Evolutionary conservation across 2,797 vertebrate species (phyloP).

Genomic region (Acropternis orthonyx): DNA sequence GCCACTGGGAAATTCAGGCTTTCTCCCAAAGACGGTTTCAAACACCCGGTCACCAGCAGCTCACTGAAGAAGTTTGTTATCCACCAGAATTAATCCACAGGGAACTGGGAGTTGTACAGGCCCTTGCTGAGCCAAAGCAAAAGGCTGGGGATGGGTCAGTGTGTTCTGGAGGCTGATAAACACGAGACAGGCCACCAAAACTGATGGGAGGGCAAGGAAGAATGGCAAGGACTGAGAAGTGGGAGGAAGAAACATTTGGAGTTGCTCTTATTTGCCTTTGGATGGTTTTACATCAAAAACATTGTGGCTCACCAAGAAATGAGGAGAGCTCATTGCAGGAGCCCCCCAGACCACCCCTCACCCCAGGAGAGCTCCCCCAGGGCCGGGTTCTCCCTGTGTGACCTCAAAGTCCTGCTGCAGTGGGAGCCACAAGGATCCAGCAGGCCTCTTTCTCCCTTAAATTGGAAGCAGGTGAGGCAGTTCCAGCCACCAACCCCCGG

Average conservation of each 20-base stretch:
- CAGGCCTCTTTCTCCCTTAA: background rate
- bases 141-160: background rate
- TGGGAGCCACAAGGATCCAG: background rate
- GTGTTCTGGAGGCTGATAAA: background rate
- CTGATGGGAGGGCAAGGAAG: background rate
- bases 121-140: background rate
- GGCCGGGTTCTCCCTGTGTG: background rate
- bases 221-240: background rate
- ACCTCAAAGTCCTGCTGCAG: background rate
- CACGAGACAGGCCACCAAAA: background rate
- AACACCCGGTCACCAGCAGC: background rate
- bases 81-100: fast-evolving
- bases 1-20: background rate
- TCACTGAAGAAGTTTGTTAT: background rate
- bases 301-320: background rate
- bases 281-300: background rate
- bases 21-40: background rate
- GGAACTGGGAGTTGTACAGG: fast-evolving
- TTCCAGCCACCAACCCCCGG: background rate
- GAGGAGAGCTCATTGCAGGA: fast-evolving
- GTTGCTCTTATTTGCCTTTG: background rate
- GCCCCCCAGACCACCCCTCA: background rate
- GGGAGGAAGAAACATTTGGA: background rate
- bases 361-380: fast-evolving
- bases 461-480: background rate